phyloP scores from a whole-genome alignment of 2,797 vertebrate species.

The Chrysocyon brachyurus region DNA sequence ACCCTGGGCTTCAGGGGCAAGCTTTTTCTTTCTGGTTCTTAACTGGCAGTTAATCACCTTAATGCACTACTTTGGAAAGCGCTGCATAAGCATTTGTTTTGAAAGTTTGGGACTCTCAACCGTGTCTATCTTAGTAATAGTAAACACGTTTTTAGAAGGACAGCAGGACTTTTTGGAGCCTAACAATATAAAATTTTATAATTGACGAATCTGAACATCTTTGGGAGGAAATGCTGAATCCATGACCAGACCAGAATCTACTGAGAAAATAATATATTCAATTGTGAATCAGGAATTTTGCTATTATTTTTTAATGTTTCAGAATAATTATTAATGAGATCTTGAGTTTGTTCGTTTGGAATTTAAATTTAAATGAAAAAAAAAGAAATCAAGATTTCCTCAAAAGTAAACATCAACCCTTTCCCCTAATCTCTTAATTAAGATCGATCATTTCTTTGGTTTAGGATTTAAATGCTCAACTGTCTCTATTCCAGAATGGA shows the following conservation, averaged over 20 bases:
- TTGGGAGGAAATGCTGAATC: too few species aligned
- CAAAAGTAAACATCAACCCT: conserved; percentile 29
- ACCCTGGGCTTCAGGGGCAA: neutral
- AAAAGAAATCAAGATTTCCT: conserved; percentile 27
- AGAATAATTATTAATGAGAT: conserved; percentile 51
- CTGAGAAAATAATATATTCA: conserved; percentile 84
- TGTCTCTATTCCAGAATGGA: neutral
- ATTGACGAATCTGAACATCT: too few species aligned
- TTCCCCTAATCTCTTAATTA: neutral
- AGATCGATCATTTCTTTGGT: conserved; percentile 50
- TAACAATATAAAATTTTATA: neutral
- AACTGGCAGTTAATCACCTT: neutral
- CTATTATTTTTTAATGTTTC: conserved; percentile 41
- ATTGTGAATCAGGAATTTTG: conserved; percentile 63
- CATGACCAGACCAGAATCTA: too few species aligned
- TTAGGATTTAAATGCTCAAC: neutral
- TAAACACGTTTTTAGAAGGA: neutral
- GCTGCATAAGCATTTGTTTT: neutral
- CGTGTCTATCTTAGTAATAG: neutral
- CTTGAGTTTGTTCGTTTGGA: conserved; percentile 5
- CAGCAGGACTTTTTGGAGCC: neutral
- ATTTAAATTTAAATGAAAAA: conserved; percentile 54
- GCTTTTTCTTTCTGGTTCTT: neutral
- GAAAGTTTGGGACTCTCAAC: neutral
- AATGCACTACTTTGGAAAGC: neutral